Evolutionary conservation across 2,888 invertebrate genomes (phyloP).

Genomic region (Stramonita haemastoma): DNA sequence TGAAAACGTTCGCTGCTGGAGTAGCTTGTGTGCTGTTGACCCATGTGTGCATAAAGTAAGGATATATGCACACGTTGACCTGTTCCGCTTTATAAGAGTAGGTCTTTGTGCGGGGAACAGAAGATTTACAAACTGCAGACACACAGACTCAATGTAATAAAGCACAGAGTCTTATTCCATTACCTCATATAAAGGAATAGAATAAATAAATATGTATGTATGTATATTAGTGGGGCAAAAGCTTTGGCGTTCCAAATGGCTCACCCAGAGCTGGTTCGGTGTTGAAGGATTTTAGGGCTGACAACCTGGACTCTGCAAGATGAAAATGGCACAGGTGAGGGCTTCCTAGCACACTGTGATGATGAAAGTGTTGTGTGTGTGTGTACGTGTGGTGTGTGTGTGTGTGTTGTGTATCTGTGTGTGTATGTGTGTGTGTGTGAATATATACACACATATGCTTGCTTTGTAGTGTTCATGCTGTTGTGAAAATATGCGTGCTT

Average conservation of each 20-base stretch:
- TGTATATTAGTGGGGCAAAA: slow-evolving; percentile 76
- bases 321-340: slow-evolving; percentile 77
- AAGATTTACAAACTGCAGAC: no score
- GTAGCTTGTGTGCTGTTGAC: no score
- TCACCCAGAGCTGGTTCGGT: slow-evolving; percentile 77
- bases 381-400: not conserved
- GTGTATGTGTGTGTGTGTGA: slow-evolving; percentile 7
- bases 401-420: not conserved
- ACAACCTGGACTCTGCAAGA: slow-evolving; percentile 73
- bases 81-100: no score
- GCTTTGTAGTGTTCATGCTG: not conserved
- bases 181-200: no score
- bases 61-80: no score
- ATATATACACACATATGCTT: not conserved
- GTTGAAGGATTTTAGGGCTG: slow-evolving; percentile 74
- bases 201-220: no score
- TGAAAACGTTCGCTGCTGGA: no score
- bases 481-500: not conserved
- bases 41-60: no score
- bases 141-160: no score
- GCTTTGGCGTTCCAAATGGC: slow-evolving; percentile 78
- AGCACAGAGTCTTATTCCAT: no score
- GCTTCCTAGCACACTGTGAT: not conserved
- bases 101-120: no score
- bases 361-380: not conserved